phyloP scores from a whole-genome alignment of 1,140 invertebrate species.

The Aphelenchoides besseyi region DNA sequence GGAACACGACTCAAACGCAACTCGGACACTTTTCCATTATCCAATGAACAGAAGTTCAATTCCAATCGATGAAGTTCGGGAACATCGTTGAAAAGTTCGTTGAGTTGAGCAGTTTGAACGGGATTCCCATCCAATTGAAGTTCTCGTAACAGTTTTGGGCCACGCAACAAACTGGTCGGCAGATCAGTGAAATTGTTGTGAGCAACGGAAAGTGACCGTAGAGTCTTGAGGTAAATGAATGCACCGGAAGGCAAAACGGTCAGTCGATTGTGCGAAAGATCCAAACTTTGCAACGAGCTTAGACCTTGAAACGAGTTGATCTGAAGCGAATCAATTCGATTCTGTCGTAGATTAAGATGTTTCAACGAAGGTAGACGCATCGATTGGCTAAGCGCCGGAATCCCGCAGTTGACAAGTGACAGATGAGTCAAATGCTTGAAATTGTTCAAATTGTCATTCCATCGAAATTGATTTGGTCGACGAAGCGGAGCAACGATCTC shows the following conservation, averaged over 20 bases:
- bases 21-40: conserved; percentile 34
- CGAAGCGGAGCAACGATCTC: conserved; percentile 45
- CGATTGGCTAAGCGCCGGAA: conserved; percentile 50
- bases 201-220: conserved; percentile 37
- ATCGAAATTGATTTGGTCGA: conserved; percentile 47
- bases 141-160: conserved; percentile 40
- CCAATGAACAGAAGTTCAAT: conserved; percentile 51
- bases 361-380: conserved; percentile 39
- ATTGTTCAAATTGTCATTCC: conserved; percentile 59
- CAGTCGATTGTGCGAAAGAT: conserved; percentile 48
- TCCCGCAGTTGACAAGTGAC: conserved; percentile 46
- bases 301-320: conserved; percentile 54
- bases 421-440: conserved; percentile 42
- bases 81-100: conserved; percentile 50
- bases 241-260: conserved; percentile 52
- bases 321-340: conserved; percentile 46
- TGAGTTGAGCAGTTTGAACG: conserved; percentile 46
- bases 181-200: conserved; percentile 50
- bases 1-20: conserved; percentile 37
- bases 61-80: conserved; percentile 41
- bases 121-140: conserved; percentile 52
- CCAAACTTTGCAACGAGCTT: conserved; percentile 39
- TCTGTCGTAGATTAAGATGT: conserved; percentile 44
- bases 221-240: conserved; percentile 49
- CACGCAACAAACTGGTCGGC: conserved; percentile 47